phyloP scores from a whole-genome alignment of 2,797 vertebrate genomes.

The Channa striata region DNA sequence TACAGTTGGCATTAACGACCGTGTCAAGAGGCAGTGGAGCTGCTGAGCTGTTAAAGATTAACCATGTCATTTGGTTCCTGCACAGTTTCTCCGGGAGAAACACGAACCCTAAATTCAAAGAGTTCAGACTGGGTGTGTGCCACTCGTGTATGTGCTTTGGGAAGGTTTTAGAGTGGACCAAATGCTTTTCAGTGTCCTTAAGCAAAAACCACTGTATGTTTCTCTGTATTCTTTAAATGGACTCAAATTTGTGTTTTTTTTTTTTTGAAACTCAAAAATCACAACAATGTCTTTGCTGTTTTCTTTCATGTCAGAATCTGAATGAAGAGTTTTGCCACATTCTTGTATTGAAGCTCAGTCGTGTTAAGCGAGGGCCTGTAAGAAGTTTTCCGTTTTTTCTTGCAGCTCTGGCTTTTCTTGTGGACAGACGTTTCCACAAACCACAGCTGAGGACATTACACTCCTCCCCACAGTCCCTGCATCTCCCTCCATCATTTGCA shows the following conservation, averaged over 20 bases:
- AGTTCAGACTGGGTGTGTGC: neutral
- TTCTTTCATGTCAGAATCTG: conserved; percentile 8
- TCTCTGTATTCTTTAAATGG: neutral
- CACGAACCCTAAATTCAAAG: neutral
- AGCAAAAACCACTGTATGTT: neutral
- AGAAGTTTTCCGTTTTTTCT: neutral
- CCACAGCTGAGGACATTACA: conserved; percentile 10
- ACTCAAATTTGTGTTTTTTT: conserved; percentile 10
- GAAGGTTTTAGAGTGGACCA: no score
- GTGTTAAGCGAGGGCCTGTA: no score
- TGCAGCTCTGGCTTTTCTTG: conserved; percentile 18
- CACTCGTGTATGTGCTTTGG: neutral
- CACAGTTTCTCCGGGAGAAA: conserved; percentile 12
- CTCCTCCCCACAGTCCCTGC: conserved; percentile 7
- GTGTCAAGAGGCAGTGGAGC: neutral
- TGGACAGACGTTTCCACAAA: conserved; percentile 33
- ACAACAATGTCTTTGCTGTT: conserved; percentile 6
- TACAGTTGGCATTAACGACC: conserved; percentile 10
- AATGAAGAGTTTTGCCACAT: neutral
- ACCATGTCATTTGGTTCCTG: neutral
- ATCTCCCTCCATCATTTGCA: conserved; percentile 9
- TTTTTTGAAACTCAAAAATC: conserved; percentile 34
- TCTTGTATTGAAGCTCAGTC: conserved; percentile 2
- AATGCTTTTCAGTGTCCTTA: no score
- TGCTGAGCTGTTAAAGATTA: conserved; percentile 30